Evolutionary conservation across 2,888 invertebrate species (phyloP).

Genomic region (Craniophora ligustri): DNA sequence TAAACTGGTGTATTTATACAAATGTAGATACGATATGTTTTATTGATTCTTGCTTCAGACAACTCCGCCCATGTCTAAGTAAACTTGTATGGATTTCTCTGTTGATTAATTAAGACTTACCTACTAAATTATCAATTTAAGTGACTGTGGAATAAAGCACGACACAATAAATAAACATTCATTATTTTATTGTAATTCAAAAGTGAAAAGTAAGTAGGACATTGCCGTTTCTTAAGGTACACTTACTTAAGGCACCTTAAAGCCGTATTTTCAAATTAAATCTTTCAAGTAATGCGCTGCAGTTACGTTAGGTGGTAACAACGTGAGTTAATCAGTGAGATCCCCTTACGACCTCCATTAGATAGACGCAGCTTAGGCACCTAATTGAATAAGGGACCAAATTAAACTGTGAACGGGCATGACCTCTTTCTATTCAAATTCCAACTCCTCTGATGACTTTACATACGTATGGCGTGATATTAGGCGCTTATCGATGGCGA

Average conservation of each 20-base stretch:
- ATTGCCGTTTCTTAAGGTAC: background rate
- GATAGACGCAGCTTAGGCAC: slow-evolving; percentile 80
- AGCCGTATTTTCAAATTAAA: slow-evolving; percentile 60
- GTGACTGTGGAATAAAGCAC: too few species aligned
- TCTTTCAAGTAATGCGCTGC: slow-evolving; percentile 63
- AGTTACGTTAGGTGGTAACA: slow-evolving; percentile 77
- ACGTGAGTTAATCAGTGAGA: slow-evolving; percentile 82
- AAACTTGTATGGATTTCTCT: slow-evolving; percentile 11
- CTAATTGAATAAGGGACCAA: slow-evolving; percentile 87
- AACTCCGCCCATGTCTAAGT: slow-evolving; percentile 36
- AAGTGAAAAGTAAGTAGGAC: too few species aligned
- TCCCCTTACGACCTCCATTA: slow-evolving; percentile 84
- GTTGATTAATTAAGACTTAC: slow-evolving; percentile 8
- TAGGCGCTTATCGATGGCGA: slow-evolving; percentile 69
- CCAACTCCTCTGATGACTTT: slow-evolving; percentile 70
- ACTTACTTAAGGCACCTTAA: slow-evolving; percentile 7
- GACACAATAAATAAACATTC: too few species aligned
- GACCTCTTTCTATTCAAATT: slow-evolving; percentile 88
- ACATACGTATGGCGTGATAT: slow-evolving; percentile 68
- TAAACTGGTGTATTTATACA: slow-evolving; percentile 33
- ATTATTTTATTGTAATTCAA: too few species aligned
- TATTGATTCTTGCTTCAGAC: slow-evolving; percentile 32
- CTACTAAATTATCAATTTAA: background rate
- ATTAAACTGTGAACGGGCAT: slow-evolving; percentile 79
- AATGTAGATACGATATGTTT: slow-evolving; percentile 34